These are phyloP conservation scores for Carapus acus DNA, from an alignment of 2,797 vertebrate genomes.

Conservation along the genomic window DNA sequence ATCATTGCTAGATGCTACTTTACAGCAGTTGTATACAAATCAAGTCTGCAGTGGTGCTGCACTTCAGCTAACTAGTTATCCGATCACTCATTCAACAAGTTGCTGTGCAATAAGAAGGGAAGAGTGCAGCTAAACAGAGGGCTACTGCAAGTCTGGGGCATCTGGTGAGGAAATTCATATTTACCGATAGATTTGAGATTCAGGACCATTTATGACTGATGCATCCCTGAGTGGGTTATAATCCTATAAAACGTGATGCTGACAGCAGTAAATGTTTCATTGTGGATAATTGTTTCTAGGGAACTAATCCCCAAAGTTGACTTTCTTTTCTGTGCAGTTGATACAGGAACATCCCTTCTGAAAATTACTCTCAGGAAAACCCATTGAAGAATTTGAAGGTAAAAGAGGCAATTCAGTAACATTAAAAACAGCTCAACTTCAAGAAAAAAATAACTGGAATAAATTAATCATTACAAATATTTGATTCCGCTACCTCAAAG, in stretches of 20 bases:
- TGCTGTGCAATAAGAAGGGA: conserved; percentile 64
- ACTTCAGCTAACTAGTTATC: conserved; percentile 48
- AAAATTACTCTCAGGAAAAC: conserved; percentile 46
- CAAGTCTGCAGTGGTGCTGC: conserved; percentile 56
- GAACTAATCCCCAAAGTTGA: conserved; percentile 35
- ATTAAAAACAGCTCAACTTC: conserved; percentile 16
- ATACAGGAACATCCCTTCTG: conserved; percentile 29
- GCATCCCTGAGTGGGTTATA: conserved; percentile 75
- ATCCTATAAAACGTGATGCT: conserved; percentile 59
- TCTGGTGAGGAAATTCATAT: conserved; percentile 27
- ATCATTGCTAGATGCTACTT: conserved; percentile 62
- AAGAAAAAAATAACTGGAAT: conserved; percentile 53
- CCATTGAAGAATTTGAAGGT: conserved; percentile 13
- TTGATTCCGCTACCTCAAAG: conserved; percentile 35
- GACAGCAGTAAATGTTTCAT: conserved; percentile 45
- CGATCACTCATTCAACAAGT: conserved; percentile 54
- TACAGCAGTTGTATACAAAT: conserved; percentile 73
- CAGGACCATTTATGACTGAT: conserved; percentile 60
- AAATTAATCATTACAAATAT: conserved; percentile 63
- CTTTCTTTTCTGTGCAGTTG: conserved; percentile 45
- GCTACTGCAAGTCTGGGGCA: conserved; percentile 53
- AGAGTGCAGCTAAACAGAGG: conserved; percentile 62
- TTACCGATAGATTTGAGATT: conserved; percentile 42
- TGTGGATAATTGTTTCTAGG: conserved; percentile 43
- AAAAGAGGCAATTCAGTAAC: conserved; percentile 58